A percentile compares a stretch with the other conserved stretches of the same genome.
Conservation (phyloP, 2,113 vertebrate genomes). For the Prunella fulvescens region DNA sequence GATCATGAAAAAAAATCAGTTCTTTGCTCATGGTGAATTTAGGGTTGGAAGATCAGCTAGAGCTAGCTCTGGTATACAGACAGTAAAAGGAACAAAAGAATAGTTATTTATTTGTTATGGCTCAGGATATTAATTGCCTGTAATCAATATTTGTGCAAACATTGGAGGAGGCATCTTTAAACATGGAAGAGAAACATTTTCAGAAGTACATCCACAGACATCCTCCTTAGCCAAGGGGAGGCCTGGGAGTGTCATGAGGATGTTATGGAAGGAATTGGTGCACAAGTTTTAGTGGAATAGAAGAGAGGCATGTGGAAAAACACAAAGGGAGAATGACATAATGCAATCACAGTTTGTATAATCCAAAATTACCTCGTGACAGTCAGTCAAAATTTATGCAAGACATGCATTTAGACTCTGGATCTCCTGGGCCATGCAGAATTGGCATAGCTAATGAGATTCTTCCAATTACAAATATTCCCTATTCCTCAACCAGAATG, state of each 20-base stretch:
- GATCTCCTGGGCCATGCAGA: background rate
- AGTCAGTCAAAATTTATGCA: background rate
- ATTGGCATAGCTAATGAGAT: background rate
- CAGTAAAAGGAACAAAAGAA: background rate
- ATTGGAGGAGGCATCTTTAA: background rate
- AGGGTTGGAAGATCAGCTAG: background rate
- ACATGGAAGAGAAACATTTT: background rate
- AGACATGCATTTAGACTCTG: background rate
- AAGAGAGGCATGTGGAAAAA: background rate
- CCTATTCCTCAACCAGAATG: rapidly evolving
- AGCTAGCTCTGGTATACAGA: background rate
- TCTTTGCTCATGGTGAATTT: background rate
- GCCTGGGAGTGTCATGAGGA: background rate
- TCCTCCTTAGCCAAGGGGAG: background rate
- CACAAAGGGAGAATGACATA: background rate
- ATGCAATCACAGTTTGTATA: background rate
- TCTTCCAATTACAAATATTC: background rate
- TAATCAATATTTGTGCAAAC: background rate
- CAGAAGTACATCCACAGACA: background rate
- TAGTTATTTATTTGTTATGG: background rate
- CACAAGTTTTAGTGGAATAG: background rate
- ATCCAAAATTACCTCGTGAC: background rate
- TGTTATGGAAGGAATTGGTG: background rate
- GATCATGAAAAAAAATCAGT: background rate
- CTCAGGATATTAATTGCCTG: background rate